phyloP scores from a whole-genome alignment of 2,113 vertebrate species.

The Craseonycteris thonglongyai region DNA sequence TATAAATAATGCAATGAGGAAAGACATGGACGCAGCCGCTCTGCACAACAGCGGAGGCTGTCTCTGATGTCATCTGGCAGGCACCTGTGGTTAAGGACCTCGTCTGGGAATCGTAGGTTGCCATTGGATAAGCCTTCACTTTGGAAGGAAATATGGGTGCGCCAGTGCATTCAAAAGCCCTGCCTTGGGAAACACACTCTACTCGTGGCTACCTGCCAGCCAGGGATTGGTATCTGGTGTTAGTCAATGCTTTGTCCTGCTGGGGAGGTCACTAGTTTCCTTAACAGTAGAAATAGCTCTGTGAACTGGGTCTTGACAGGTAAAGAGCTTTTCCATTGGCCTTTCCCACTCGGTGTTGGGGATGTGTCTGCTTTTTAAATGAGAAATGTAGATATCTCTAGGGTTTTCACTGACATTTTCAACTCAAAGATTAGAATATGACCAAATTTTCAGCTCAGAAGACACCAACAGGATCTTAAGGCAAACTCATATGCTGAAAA shows the following conservation, averaged over 20 bases:
- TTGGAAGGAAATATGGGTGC: background rate
- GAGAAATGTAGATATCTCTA: background rate
- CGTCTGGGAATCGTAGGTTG: background rate
- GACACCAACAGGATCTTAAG: background rate
- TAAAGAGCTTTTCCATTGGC: background rate
- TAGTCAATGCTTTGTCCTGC: background rate
- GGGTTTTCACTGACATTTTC: background rate
- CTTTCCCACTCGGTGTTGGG: background rate
- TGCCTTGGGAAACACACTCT: background rate
- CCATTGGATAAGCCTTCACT: background rate
- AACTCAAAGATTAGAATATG: background rate
- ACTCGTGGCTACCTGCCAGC: background rate
- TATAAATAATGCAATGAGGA: background rate
- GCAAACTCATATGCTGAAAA: background rate
- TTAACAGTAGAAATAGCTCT: background rate
- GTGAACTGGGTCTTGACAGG: background rate
- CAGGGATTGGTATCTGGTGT: background rate
- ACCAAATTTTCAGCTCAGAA: conserved; percentile 14
- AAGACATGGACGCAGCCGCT: background rate
- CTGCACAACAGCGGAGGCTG: accelerated
- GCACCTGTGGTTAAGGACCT: background rate
- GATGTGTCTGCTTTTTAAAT: background rate
- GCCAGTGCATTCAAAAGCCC: background rate
- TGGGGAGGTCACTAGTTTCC: background rate
- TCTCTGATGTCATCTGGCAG: background rate